Percentiles rank a stretch among this genome's conserved stretches.
Conservation (phyloP, 1,140 invertebrate genomes). For the Drosophila sechellia region DNA sequence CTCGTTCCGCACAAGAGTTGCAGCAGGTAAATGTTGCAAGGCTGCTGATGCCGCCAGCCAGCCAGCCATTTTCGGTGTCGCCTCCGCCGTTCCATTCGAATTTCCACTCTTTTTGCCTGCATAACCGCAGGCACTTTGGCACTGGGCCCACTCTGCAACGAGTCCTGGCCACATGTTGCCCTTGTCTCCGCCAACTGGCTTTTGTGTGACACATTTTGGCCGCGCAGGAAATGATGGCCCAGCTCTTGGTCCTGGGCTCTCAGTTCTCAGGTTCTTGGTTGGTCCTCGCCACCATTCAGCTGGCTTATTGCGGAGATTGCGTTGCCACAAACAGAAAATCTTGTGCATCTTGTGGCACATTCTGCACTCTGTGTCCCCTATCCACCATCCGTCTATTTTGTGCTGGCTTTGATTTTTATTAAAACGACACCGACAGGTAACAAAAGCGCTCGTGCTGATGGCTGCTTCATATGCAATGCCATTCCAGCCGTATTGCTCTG, state of each 20-base stretch:
- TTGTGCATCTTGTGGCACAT: constrained; percentile 20
- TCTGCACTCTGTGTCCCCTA: not conserved
- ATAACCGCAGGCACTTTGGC: constrained; percentile 81
- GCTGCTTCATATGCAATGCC: constrained; percentile 3
- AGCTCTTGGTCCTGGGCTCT: too few relatives aligned
- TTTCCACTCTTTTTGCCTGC: constrained; percentile 21
- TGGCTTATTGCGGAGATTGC: constrained; percentile 69
- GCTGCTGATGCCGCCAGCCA: too few relatives aligned
- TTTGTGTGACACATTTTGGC: constrained; percentile 66
- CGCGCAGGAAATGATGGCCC: constrained; percentile 56
- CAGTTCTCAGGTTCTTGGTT: constrained; percentile 6
- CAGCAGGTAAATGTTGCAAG: constrained; percentile 36
- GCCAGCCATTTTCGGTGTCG: constrained; percentile 20
- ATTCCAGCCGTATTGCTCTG: not conserved
- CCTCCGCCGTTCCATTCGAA: not conserved
- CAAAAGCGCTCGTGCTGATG: not conserved
- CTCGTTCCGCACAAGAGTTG: constrained; percentile 42
- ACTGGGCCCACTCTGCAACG: constrained; percentile 31
- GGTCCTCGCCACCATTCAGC: not conserved
- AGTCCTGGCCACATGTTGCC: constrained; percentile 71
- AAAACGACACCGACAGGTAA: constrained; percentile 29
- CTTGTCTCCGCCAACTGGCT: constrained; percentile 42
- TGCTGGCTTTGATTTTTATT: constrained; percentile 45
- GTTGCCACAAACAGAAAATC: constrained; percentile 38
- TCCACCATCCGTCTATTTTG: not conserved